Evolutionary conservation across 2,113 vertebrate species (phyloP).

Genomic region (Fregetta grallaria): DNA sequence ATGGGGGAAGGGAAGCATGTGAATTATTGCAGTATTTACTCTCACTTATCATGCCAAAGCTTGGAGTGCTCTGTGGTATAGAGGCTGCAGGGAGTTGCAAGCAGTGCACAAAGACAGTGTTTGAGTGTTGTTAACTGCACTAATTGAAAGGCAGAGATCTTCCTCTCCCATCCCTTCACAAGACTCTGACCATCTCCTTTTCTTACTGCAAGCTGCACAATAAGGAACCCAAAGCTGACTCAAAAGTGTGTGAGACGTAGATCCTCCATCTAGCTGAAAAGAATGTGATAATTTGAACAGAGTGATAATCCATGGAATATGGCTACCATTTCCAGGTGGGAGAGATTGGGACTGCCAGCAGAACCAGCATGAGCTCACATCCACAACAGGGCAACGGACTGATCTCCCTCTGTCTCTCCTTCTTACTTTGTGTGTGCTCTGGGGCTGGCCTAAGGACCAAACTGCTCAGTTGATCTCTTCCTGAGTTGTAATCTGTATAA

Average conservation of each 20-base stretch:
- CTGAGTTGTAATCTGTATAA: background rate
- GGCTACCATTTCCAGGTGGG: background rate
- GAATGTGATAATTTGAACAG: background rate
- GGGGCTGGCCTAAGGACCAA: background rate
- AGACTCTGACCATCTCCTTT: background rate
- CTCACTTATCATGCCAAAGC: background rate
- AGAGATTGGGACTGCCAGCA: background rate
- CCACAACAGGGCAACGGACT: background rate
- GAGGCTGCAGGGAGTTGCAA: background rate
- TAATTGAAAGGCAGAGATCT: background rate
- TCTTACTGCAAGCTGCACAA: background rate
- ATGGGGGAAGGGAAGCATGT: background rate
- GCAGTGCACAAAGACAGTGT: background rate
- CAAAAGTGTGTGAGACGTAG: background rate
- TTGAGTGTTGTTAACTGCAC: background rate
- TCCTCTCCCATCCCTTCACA: background rate
- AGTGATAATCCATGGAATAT: background rate
- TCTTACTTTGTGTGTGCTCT: background rate
- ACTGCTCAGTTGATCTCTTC: background rate
- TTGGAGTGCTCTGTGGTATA: background rate
- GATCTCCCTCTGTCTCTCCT: background rate
- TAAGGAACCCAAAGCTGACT: background rate
- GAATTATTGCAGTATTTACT: background rate
- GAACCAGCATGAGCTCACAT: background rate
- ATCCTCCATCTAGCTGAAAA: background rate